Evolutionary conservation across 2,888 invertebrate species (phyloP), one percentile per base, ranked within the genome.

Genomic region (Thera obeliscata): DNA sequence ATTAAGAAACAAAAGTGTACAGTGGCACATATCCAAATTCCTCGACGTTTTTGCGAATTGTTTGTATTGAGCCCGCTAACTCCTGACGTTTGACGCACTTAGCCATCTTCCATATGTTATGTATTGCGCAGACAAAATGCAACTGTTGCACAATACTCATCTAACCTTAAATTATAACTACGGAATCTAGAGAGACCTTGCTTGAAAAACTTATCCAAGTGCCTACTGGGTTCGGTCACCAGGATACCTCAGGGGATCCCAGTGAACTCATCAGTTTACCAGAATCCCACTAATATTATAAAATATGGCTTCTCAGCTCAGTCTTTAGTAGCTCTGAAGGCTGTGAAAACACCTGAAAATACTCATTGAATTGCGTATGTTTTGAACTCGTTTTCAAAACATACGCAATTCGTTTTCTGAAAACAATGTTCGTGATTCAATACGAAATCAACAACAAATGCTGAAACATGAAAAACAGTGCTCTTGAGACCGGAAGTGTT

Each of bases 21-120:
- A 71, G 75, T 91, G 92, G 92, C 92, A 89, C 72, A 71, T 80
- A 82, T 91, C 92, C 91, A 92, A 90, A 87, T 88, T 85, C 84
- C 84, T 80, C 74, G 82, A 81, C 80, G 83, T 87, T 87, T 87
- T 87, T 85, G 81, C 81, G 82, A 81, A 88, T 89, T 90, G 89
- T 90, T 90, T 90, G 89, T 84, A 87, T 82, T 86, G 81, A 81
- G 81, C 76, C 77, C 79, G 78, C 78, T 76, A 77, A 79, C 78
- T 78, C 81, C 3, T 82, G 78, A 80, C 77, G 81, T 81, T 87
- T 88, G 88, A 90, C 88, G 89, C 81, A 86, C 81, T 72, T 46
- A 72, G 74, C 69, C 79, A 76, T 52, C 76, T 80, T 80, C 75
- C 81, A 69, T 79, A 67, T 74, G 75, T 38, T 65, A 49, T 12